Evolutionary conservation across 2,113 vertebrate genomes (phyloP), one percentile per base, ranked within the genome.

Genomic region (Sardina pilchardus): DNA sequence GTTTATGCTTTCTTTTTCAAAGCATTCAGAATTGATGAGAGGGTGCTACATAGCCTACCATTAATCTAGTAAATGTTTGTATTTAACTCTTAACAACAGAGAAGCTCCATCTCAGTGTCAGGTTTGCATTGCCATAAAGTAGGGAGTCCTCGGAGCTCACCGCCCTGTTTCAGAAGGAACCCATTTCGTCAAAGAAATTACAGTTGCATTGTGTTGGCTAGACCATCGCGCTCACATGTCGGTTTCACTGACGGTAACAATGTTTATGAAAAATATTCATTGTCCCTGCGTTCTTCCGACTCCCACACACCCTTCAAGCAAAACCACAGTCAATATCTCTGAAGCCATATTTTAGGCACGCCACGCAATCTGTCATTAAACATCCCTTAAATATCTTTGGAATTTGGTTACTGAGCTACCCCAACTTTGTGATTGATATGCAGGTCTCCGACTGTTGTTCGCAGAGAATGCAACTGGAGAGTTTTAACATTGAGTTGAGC

Each of bases 11-110:
- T 59, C 3, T 59, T 59, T 24, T 24, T n/a, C 63, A 30, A 30
- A 67, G n/a, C 63, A 30, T 67, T 9, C n/a, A 3, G 30, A 67
- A 67, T 78, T 78, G 36, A 36, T 36, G 34, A 78, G 3, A 78
- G 71, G 14, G 12, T 16, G 30, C 71, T 78, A 34, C 71, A 78
- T 78, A n/a, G n/a, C n/a, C n/a, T n/a, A 30, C n/a, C 71, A 78
- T 78, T 34, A 67, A 67, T 67, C 63, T 30, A 26, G n/a, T 67
- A 12, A 67, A 67, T 67, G 63, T 67, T 67, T 67, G n/a, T 67
- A 67, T 67, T 67, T 67, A 12, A 67, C 24, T 30, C 63, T 26
- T 67, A 78, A 78, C 30, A 17, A 34, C 34, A 78, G 71, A 78
- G 71, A 34, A 78, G 71, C 17, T 78, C 14, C 34, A 36, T 78